Percentiles rank a stretch among this genome's conserved stretches.
Evolutionary conservation across 2,888 invertebrate species (phyloP).

Genomic region (Lymantria dispar): DNA sequence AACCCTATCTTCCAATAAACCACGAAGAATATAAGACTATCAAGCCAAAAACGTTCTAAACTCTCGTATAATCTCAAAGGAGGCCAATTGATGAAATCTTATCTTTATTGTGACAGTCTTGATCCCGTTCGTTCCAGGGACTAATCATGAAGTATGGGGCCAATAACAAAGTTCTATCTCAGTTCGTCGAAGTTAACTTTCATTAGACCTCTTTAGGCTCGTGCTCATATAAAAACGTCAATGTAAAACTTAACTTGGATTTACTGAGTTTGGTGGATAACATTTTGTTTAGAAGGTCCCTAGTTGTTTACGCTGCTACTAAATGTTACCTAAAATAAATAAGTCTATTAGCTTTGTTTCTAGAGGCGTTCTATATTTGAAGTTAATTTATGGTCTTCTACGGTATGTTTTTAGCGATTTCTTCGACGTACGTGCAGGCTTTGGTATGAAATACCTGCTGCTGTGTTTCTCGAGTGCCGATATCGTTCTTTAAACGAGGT

Average conservation of each 20-base stretch:
- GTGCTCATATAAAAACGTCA: conserved; percentile 46
- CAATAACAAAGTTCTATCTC: conserved; percentile 47
- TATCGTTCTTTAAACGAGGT: too few relatives aligned
- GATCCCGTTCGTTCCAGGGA: conserved; percentile 35
- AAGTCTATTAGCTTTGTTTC: not conserved
- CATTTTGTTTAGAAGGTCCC: conserved; percentile 10
- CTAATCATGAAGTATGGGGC: conserved; percentile 53
- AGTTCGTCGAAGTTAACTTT: conserved; percentile 39
- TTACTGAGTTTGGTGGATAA: conserved; percentile 36
- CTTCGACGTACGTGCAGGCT: too few relatives aligned
- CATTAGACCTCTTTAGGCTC: conserved; percentile 41
- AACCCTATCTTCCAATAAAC: not conserved
- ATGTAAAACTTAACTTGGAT: conserved; percentile 47
- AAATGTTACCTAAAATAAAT: conserved; percentile 20
- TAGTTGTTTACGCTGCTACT: conserved; percentile 12
- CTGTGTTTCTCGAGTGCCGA: too few relatives aligned
- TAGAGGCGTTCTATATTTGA: too few relatives aligned
- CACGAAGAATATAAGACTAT: not conserved
- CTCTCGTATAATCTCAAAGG: conserved; percentile 27
- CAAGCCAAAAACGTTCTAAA: conserved; percentile 20
- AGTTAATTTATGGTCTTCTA: too few relatives aligned
- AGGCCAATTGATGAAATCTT: conserved; percentile 50
- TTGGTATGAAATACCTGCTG: too few relatives aligned
- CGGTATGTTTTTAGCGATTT: too few relatives aligned
- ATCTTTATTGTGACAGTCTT: conserved; percentile 52